Base-by-base conservation (phyloP, 2,113 vertebrate species). In the Pseudorhombus dupliciocellatus region DNA sequence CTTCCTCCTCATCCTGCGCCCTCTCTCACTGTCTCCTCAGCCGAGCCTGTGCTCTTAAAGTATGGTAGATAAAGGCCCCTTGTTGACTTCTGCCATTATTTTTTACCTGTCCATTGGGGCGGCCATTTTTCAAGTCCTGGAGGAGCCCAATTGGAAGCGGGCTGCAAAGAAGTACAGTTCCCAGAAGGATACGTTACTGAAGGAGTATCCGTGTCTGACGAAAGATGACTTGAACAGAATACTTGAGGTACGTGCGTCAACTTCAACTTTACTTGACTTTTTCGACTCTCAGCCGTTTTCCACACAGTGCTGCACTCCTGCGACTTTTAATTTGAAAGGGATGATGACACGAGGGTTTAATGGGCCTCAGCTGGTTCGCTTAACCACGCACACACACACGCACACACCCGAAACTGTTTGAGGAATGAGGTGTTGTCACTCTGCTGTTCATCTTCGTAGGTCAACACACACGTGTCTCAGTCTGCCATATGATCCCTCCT, bases 41-140 rank as follows among this genome's bases (percentile, higher is more conserved):
- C 57, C 37, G 63, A 62, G 70, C 56, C 78, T 30, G 40, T 75
- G 69, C 21, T 73, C 46, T 79, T 46, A 83, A 93, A 94, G 90
- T 90, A 98, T 98, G 97, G 97, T 97, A 85, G 97, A 99, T 94
- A 95, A 96, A 87, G 97, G 97, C 62, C 97, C 97, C 66, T 90
- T 99, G 90, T 92, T 99, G 85, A 98, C 97, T 21, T 98, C 97
- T 73, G 97, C 96, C 64, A 96, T 99, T 66, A 98, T 99, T 83
- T 99, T 99, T 90, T 98, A 98, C 93, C 94, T 99, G 94, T 97
- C 97, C 87, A 98, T 99, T 44, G 97, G 97, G 90, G 97, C 97
- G 59, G 97, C 97, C 24, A 99, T 99, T 86, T 99, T 99, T 81
- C 97, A 99, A 78, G 96, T 99, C 66, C 91, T 99, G 61, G 97